Conservation (phyloP, 2,797 vertebrate genomes). For the Takifugu rubripes region DNA sequence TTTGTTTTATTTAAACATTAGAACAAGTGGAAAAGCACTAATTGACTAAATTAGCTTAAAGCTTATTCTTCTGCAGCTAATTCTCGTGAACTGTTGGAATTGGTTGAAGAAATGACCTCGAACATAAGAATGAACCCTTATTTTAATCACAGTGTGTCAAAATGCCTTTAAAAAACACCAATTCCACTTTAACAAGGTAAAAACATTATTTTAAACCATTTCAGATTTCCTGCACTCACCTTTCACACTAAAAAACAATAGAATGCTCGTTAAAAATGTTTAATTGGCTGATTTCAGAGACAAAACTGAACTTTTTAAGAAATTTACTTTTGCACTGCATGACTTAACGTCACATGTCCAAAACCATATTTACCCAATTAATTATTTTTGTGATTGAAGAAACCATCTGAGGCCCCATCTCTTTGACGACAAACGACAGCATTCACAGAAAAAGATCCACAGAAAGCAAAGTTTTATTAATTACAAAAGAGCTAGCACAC, state of each 20-base stretch:
- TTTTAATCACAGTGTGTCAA: no score
- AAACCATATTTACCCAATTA: conserved; percentile 49
- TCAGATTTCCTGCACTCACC: neutral
- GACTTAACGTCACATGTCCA: conserved; percentile 7
- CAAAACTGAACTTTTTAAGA: conserved; percentile 7
- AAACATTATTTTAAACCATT: conserved; percentile 3
- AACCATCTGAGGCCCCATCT: conserved; percentile 69
- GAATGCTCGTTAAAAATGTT: neutral
- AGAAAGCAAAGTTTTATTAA: conserved; percentile 91
- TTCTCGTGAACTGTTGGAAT: no score
- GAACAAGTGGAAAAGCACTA: no score
- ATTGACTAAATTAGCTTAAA: no score
- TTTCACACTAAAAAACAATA: conserved; percentile 1
- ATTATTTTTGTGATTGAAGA: conserved; percentile 53
- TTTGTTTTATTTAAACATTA: no score
- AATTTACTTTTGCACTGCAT: conserved; percentile 17
- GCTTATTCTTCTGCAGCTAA: no score
- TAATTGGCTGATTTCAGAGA: conserved; percentile 17
- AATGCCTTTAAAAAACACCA: no score
- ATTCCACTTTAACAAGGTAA: neutral
- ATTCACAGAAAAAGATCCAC: conserved; percentile 79
- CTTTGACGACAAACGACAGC: conserved; percentile 73
- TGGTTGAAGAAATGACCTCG: neutral
- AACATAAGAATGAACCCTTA: neutral
- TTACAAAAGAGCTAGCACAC: conserved; percentile 88